Conservation (phyloP, 2,888 invertebrate genomes). For the Cephus pulcher region DNA sequence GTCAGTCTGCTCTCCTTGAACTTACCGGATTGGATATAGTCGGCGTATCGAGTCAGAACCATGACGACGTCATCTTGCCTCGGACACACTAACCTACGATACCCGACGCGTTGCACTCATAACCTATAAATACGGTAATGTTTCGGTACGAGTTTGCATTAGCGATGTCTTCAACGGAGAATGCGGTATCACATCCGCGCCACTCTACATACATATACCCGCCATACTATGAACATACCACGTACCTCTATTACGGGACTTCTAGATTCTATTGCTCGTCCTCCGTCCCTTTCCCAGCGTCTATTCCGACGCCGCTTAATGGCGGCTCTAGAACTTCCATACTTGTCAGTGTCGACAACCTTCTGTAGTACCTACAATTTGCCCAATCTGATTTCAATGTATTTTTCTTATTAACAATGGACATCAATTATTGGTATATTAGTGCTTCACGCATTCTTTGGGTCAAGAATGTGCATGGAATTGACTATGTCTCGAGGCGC, state of each 20-base stretch:
- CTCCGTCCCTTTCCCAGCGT: neutral
- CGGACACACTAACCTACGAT: constrained; percentile 16
- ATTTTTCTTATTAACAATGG: neutral
- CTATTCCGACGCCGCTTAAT: neutral
- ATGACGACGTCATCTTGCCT: neutral
- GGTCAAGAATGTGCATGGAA: neutral
- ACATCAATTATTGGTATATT: neutral
- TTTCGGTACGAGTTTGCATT: neutral
- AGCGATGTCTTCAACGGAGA: neutral
- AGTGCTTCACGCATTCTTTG: neutral
- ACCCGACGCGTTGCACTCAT: neutral
- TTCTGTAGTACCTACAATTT: neutral
- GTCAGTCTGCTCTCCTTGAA: constrained; percentile 15
- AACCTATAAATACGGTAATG: neutral
- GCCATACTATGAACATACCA: neutral
- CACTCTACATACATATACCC: constrained; percentile 1
- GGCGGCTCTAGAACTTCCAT: neutral
- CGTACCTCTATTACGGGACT: neutral
- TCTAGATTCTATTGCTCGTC: neutral
- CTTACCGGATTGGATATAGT: constrained; percentile 3
- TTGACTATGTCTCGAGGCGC: neutral
- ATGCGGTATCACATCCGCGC: neutral
- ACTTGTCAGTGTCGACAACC: neutral
- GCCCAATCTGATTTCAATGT: neutral
- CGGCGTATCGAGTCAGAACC: constrained; percentile 3